Base-by-base conservation (phyloP, 2,888 invertebrate genomes). In the Loripinus fragilis region DNA sequence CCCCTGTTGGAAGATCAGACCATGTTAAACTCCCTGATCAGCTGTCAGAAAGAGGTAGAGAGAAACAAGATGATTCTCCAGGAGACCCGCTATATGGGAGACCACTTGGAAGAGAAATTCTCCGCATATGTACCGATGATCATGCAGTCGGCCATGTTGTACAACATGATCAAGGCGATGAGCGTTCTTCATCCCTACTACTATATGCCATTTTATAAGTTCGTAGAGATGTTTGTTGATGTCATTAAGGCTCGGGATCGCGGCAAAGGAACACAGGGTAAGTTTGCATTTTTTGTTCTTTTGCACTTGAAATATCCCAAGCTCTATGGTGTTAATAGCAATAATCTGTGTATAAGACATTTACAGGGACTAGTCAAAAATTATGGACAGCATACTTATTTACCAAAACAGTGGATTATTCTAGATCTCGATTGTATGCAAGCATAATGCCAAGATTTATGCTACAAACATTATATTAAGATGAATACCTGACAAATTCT, bases 1-100 rank as follows among this genome's bases (percentile, higher is more conserved):
- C 90, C 92, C 0, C 79, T 93, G n/a, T 86, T 93, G 72, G 91
- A 92, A 23, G 93, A 93, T 78, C 87, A 88, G 76, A 90, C 90
- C 0, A 91, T 93, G 91, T 86, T 92, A 45, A 90, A 91, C 41
- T 88, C 91, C 0, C 87, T 93, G 35, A 81, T 90, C 35, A 86
- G 83, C 23, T 92, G 92, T 78, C 91, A 91, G 83, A 85, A 89
- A 30, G 90, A 90, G 50, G 87, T 92, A 8, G 86, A 90, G 69
- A 86, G 86, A 38, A 91, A 91, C 83, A 80, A 86, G 50, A 85
- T 86, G 71, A 91, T 92, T n/a, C 86, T 93, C 60, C 91, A 91
- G 70, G 93, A 93, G 78, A 91, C 91, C 0, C 85, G 88, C 3
- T 92, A 88, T 86, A 89, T 91, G 87, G 88, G 90, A 8, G 90